These are phyloP conservation scores for Shinisaurus crocodilurus DNA, from an alignment of 2,113 vertebrate genomes.

Conservation along the genomic window DNA sequence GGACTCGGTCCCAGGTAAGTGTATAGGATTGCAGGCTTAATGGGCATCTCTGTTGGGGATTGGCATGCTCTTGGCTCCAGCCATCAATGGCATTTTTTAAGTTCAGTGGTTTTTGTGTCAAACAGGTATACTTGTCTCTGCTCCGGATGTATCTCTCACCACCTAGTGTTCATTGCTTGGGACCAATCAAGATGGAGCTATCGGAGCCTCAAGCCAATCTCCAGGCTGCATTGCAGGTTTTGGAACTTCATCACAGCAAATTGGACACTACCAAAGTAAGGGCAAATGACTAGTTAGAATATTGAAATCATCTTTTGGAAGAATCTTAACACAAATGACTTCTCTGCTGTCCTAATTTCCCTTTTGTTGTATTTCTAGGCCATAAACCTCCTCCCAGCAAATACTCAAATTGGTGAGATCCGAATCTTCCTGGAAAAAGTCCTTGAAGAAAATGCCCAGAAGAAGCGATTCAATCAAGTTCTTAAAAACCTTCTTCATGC, in stretches of 20 bases:
- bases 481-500: slow-evolving; percentile 98
- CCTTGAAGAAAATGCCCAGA: slow-evolving; percentile 95
- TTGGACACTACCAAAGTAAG: slow-evolving; percentile 95
- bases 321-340: neutral
- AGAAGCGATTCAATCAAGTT: slow-evolving; percentile 93
- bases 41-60: neutral
- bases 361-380: slow-evolving; percentile 77
- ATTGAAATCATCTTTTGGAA: neutral
- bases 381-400: slow-evolving; percentile 96
- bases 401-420: slow-evolving; percentile 95
- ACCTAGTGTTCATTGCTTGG: slow-evolving; percentile 93
- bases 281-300: neutral
- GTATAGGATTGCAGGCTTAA: neutral
- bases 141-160: slow-evolving; percentile 98
- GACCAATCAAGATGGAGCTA: slow-evolving; percentile 94
- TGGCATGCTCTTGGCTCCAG: neutral
- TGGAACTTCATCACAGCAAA: slow-evolving; percentile 96
- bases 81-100: fast-evolving
- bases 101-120: slow-evolving; percentile 6
- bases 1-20: neutral
- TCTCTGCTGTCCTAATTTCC: neutral
- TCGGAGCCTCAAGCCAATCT: slow-evolving; percentile 93
- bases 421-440: slow-evolving; percentile 96
- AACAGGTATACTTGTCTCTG: slow-evolving; percentile 94
- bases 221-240: slow-evolving; percentile 91